These are phyloP conservation scores for Coelopa pilipes DNA, from an alignment of 2,888 invertebrate genomes.

Conservation along the genomic window DNA sequence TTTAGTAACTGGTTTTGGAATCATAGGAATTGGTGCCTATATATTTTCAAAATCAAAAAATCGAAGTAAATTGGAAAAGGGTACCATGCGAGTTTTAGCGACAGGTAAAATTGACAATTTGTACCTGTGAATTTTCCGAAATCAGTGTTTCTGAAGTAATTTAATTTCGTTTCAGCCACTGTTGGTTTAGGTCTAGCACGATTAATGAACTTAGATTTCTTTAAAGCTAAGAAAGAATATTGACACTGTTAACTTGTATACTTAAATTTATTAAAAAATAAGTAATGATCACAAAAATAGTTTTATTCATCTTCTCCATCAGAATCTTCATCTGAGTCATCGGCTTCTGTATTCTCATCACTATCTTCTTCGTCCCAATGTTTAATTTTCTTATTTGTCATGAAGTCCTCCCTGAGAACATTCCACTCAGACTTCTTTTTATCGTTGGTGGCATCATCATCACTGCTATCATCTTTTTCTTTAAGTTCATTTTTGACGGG, in stretches of 20 bases:
- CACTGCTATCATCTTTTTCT: constrained; percentile 67
- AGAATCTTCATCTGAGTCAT: constrained; percentile 33
- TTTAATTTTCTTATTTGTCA: constrained; percentile 88
- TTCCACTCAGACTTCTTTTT: constrained; percentile 71
- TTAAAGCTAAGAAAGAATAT: constrained; percentile 47
- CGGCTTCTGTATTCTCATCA: constrained; percentile 43
- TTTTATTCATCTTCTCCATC: constrained; percentile 42
- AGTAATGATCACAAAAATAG: background rate
- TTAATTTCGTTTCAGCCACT: constrained; percentile 65
- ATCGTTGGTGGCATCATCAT: constrained; percentile 40
- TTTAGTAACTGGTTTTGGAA: constrained; percentile 71
- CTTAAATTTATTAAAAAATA: background rate
- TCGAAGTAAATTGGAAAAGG: constrained; percentile 57
- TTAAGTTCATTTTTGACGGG: constrained; percentile 69
- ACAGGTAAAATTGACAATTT: constrained; percentile 47
- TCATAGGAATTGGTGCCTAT: constrained; percentile 74
- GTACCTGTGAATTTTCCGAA: background rate
- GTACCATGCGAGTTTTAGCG: constrained; percentile 53
- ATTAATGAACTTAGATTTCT: constrained; percentile 67
- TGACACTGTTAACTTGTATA: background rate
- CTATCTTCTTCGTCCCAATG: constrained; percentile 85
- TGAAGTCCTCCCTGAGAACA: constrained; percentile 83
- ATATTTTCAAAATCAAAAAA: constrained; percentile 71
- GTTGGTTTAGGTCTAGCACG: constrained; percentile 72
- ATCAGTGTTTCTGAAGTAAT: no score